Evolutionary conservation across 2,797 vertebrate genomes (phyloP).

Genomic region (Enteromius viviparus): DNA sequence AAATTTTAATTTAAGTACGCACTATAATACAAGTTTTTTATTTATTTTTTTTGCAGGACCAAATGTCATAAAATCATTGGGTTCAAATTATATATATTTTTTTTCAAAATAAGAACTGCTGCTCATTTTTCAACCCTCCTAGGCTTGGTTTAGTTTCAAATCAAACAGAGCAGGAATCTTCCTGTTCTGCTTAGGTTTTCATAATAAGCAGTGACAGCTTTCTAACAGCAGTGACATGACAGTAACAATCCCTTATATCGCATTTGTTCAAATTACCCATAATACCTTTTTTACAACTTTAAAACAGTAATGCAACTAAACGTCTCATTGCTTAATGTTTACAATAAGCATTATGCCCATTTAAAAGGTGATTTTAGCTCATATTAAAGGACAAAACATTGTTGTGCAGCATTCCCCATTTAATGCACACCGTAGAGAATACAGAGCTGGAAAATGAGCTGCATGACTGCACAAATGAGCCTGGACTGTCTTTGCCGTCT

Average conservation of each 20-base stretch:
- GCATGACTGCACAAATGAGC: conserved; percentile 35
- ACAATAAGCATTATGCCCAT: neutral
- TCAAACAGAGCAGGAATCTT: neutral
- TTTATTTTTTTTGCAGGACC: neutral
- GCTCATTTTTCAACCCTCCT: neutral
- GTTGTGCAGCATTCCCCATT: neutral
- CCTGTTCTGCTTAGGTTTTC: neutral
- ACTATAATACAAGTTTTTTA: too few species aligned
- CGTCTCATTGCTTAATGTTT: neutral
- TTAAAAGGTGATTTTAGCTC: conserved; percentile 19
- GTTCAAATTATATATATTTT: neutral
- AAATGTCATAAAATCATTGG: neutral
- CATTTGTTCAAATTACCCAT: neutral
- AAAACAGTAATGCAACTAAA: neutral
- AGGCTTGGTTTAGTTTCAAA: conserved; percentile 4
- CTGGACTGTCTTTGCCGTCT: conserved; percentile 11
- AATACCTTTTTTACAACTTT: conserved; percentile 21
- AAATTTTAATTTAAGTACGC: too few species aligned
- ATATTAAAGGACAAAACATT: conserved; percentile 1
- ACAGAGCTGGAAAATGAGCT: conserved; percentile 1
- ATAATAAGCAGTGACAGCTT: conserved; percentile 28
- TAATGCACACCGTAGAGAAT: conserved; percentile 13
- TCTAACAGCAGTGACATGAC: neutral
- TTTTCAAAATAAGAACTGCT: neutral
- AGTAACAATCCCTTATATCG: neutral